Percentiles rank a stretch among this genome's conserved stretches.
Conservation (phyloP, 2,888 invertebrate species). For the Campoletis raptor region DNA sequence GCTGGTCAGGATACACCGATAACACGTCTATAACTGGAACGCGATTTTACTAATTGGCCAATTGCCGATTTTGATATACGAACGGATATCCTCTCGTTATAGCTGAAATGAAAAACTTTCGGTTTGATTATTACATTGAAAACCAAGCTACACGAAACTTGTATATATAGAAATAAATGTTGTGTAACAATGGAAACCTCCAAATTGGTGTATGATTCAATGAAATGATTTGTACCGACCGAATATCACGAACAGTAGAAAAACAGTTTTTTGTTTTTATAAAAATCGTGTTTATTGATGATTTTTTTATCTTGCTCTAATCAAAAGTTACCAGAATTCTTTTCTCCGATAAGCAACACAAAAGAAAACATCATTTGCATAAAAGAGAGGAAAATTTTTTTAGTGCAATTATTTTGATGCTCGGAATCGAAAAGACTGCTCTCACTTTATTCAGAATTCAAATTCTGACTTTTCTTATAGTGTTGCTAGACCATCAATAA, state of each 20-base stretch:
- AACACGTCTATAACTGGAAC: slow-evolving; percentile 21
- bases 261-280: background rate
- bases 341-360: no score
- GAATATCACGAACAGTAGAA: background rate
- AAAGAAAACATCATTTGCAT: background rate
- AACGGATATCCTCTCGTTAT: background rate
- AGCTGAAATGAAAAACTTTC: background rate
- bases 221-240: background rate
- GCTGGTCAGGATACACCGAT: slow-evolving; percentile 46
- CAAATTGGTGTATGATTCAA: background rate
- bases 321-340: background rate
- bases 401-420: background rate
- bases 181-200: background rate
- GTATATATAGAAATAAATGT: background rate
- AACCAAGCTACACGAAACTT: background rate
- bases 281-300: background rate
- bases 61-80: slow-evolving; percentile 41
- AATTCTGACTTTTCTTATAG: background rate
- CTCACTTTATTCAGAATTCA: background rate
- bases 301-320: no score
- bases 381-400: background rate
- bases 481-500: background rate
- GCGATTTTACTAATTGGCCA: slow-evolving; percentile 44
- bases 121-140: slow-evolving; percentile 17
- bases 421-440: background rate